These are phyloP conservation scores for Corythoichthys intestinalis DNA, from an alignment of 2,113 vertebrate genomes.

Conservation along the genomic window DNA sequence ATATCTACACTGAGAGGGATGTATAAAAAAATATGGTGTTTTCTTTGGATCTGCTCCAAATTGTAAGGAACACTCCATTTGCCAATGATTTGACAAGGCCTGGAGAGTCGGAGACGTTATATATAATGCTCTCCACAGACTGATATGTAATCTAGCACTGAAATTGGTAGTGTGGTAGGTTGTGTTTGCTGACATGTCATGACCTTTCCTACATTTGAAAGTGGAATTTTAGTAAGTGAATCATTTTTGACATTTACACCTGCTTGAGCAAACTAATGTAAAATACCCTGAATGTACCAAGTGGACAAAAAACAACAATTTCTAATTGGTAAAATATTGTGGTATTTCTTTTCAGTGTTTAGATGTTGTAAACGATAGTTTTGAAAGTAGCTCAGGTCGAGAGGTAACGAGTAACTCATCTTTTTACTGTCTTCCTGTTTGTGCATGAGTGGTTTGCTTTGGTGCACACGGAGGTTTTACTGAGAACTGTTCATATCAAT, in stretches of 20 bases:
- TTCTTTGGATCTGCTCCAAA: conserved; percentile 1
- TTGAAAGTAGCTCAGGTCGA: background rate
- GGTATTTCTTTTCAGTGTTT: background rate
- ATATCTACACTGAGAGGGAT: background rate
- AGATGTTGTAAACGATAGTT: background rate
- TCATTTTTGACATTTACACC: background rate
- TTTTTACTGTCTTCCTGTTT: conserved; percentile 57
- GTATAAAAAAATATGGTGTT: background rate
- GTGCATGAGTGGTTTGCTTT: conserved; percentile 12
- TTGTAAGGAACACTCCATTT: background rate
- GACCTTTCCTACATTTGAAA: background rate
- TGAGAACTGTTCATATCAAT: conserved; percentile 19
- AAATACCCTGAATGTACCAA: background rate
- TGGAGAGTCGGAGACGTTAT: background rate
- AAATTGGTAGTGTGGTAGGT: background rate
- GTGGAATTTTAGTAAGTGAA: background rate
- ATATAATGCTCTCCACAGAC: background rate
- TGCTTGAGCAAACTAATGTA: no score
- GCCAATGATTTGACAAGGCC: background rate
- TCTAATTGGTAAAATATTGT: background rate
- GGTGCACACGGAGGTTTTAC: conserved; percentile 53
- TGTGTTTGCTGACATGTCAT: background rate
- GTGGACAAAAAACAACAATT: background rate
- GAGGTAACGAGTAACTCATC: background rate
- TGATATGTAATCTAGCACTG: background rate